Percentiles rank a stretch among this genome's conserved stretches.
Conservation (phyloP, 2,888 invertebrate species). For the Ormyrus labotus region DNA sequence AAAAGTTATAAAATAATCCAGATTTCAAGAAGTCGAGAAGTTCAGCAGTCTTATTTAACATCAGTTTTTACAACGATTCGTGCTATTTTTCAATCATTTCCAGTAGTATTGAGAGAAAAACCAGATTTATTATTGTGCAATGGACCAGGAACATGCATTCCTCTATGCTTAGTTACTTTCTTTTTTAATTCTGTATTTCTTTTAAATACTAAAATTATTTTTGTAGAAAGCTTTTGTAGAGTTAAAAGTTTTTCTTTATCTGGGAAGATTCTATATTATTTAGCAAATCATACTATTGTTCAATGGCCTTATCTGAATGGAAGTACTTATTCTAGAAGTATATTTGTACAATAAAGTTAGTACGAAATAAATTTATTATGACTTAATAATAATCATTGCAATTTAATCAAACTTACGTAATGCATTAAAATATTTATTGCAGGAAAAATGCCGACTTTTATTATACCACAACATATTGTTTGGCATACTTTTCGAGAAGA, state of each 20-base stretch:
- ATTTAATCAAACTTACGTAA: constrained; percentile 18
- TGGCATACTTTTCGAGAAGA: constrained; percentile 65
- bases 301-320: constrained; percentile 90
- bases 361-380: constrained; percentile 35
- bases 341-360: constrained; percentile 58
- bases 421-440: neutral
- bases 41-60: constrained; percentile 89
- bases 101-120: constrained; percentile 81
- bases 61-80: constrained; percentile 87
- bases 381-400: neutral
- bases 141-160: constrained; percentile 98
- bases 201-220: constrained; percentile 86
- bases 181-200: constrained; percentile 83
- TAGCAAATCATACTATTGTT: constrained; percentile 92
- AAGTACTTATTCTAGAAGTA: constrained; percentile 60
- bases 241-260: constrained; percentile 92
- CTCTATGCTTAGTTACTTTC: constrained; percentile 88
- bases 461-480: constrained; percentile 57
- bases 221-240: constrained; percentile 96
- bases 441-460: constrained; percentile 20
- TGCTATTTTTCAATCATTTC: constrained; percentile 83
- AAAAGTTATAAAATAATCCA: constrained; percentile 77
- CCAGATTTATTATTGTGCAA: constrained; percentile 93
- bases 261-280: constrained; percentile 89
- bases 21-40: constrained; percentile 91